Conservation (phyloP, 2,113 vertebrate species). For the Corvus cornix region DNA sequence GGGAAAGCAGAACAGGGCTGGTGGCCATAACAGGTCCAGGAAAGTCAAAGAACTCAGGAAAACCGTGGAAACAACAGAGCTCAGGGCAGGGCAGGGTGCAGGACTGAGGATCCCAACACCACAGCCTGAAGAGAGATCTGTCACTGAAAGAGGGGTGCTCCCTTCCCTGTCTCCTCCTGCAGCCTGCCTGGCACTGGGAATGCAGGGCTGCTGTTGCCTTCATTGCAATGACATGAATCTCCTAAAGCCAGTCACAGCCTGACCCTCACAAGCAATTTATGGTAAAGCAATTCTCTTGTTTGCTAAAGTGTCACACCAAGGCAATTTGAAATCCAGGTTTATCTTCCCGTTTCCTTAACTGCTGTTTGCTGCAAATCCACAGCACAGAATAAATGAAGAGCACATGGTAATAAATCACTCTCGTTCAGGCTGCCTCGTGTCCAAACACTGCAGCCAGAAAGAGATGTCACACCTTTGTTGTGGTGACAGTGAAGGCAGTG, state of each 20-base stretch:
- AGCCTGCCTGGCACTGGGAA: not conserved
- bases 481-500: not conserved
- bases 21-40: not conserved
- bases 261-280: not conserved
- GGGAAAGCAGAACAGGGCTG: not conserved
- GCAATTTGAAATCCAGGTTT: not conserved
- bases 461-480: not conserved
- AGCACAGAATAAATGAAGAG: not conserved
- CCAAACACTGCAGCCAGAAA: not conserved
- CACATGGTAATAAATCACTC: not conserved
- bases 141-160: not conserved
- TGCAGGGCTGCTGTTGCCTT: not conserved
- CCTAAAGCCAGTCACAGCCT: not conserved
- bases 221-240: not conserved
- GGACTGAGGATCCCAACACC: not conserved
- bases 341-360: constrained; percentile 22
- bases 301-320: not conserved
- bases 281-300: not conserved
- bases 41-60: not conserved
- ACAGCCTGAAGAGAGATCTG: not conserved
- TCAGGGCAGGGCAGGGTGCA: not conserved
- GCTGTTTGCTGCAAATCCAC: not conserved
- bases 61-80: not conserved
- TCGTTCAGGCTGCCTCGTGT: not conserved
- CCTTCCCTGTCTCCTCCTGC: not conserved